Evolutionary conservation across 2,888 invertebrate species (phyloP).

Genomic region (Meghimatium bilineatum): DNA sequence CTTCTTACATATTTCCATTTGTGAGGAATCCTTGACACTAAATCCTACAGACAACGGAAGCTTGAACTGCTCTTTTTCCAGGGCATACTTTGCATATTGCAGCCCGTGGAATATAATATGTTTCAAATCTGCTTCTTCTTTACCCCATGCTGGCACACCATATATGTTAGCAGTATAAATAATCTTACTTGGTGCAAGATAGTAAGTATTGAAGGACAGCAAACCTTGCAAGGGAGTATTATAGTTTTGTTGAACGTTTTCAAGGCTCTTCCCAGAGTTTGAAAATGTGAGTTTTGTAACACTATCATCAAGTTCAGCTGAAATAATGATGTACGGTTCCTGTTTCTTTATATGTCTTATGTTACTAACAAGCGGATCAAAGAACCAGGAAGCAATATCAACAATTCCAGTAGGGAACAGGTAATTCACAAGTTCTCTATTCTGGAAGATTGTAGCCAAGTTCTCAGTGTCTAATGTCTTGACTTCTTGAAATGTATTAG

Average conservation of each 20-base stretch:
- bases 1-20: not conserved
- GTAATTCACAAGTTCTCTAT: not conserved
- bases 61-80: not conserved
- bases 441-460: not conserved
- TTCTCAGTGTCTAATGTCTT: not conserved
- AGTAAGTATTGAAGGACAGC: not conserved
- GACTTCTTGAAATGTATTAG: not conserved
- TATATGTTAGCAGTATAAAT: not conserved
- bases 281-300: not conserved
- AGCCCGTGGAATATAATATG: not conserved
- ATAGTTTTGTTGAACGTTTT: too few species aligned
- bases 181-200: not conserved
- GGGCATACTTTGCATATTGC: not conserved
- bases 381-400: slow-evolving; percentile 14
- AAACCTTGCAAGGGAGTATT: not conserved
- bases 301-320: not conserved
- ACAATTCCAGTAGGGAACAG: slow-evolving; percentile 20
- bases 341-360: slow-evolving; percentile 17
- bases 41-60: not conserved
- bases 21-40: not conserved
- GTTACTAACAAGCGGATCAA: slow-evolving; percentile 9
- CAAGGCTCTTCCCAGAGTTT: not conserved
- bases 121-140: not conserved
- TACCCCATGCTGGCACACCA: not conserved
- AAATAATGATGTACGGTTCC: not conserved